A percentile compares a stretch with the other conserved stretches of the same genome.
Conservation (phyloP, 2,797 vertebrate species). For the Meriones psammophilus region DNA sequence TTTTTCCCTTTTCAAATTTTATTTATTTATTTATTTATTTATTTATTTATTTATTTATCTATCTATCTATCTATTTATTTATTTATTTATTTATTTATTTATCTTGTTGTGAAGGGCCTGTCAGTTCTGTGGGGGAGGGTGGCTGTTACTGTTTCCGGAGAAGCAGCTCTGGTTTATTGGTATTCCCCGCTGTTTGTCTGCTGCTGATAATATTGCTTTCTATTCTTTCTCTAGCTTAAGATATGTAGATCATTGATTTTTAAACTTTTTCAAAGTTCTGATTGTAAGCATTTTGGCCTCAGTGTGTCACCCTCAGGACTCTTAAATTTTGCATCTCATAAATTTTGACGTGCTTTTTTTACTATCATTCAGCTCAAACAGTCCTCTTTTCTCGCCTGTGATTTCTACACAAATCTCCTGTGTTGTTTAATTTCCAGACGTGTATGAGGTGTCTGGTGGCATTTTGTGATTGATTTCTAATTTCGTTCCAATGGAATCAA, state of each 20-base stretch:
- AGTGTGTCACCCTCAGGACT: not conserved
- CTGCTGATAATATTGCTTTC: not conserved
- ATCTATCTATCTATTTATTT: no score
- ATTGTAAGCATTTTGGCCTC: constrained; percentile 48
- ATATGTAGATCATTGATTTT: constrained; percentile 44
- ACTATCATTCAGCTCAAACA: not conserved
- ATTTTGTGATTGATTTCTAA: constrained; percentile 22
- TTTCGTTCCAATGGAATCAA: not conserved
- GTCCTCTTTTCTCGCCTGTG: not conserved
- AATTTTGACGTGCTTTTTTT: constrained; percentile 28
- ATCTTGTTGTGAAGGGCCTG: not conserved
- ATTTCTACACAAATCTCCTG: not conserved
- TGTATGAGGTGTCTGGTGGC: not conserved
- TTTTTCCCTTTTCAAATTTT: no score
- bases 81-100: no score
- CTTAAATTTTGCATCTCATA: not conserved
- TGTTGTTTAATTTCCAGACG: constrained; percentile 47
- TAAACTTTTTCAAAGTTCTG: constrained; percentile 24
- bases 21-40: no score
- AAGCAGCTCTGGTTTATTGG: not conserved
- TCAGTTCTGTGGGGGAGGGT: not conserved
- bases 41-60: not conserved
- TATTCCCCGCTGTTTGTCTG: not conserved
- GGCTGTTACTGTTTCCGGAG: not conserved
- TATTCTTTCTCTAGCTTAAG: constrained; percentile 23